Percentiles rank a stretch among this genome's conserved stretches.
Evolutionary conservation across 1,140 invertebrate species (phyloP).

Genomic region (Philotrypesis tridentata): DNA sequence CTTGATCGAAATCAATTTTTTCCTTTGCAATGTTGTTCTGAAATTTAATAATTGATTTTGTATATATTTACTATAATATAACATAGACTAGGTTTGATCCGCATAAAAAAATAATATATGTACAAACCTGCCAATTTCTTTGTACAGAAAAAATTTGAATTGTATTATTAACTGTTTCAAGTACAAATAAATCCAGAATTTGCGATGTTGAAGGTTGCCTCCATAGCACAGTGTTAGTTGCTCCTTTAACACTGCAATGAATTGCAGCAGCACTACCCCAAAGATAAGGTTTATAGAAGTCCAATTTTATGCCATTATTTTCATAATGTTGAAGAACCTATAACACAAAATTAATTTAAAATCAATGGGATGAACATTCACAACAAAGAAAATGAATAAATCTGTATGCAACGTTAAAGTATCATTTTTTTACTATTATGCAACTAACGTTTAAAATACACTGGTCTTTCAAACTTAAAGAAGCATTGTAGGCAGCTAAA

Average conservation of each 20-base stretch:
- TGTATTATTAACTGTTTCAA: slow-evolving; percentile 78
- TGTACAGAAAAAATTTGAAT: slow-evolving; percentile 80
- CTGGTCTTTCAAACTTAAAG: slow-evolving; percentile 78
- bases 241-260: slow-evolving; percentile 81
- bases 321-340: slow-evolving; percentile 80
- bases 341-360: too few species aligned
- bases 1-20: slow-evolving; percentile 46
- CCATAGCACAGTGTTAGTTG: slow-evolving; percentile 77
- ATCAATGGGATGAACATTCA: too few species aligned
- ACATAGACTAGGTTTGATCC: too few species aligned
- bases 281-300: slow-evolving; percentile 84
- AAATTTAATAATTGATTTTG: slow-evolving; percentile 16
- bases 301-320: slow-evolving; percentile 75
- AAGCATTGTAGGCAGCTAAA: slow-evolving; percentile 82
- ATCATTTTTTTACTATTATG: background rate
- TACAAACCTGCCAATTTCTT: slow-evolving; percentile 61
- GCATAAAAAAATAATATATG: background rate
- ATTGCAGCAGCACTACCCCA: slow-evolving; percentile 85
- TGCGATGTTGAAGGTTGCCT: slow-evolving; percentile 81
- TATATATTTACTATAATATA: too few species aligned
- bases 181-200: slow-evolving; percentile 82
- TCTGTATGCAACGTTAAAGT: background rate
- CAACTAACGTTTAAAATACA: slow-evolving; percentile 74
- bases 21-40: background rate
- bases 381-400: slow-evolving; percentile 2